Evolutionary conservation across 2,797 vertebrate genomes (phyloP).

Genomic region (Alauda arvensis): DNA sequence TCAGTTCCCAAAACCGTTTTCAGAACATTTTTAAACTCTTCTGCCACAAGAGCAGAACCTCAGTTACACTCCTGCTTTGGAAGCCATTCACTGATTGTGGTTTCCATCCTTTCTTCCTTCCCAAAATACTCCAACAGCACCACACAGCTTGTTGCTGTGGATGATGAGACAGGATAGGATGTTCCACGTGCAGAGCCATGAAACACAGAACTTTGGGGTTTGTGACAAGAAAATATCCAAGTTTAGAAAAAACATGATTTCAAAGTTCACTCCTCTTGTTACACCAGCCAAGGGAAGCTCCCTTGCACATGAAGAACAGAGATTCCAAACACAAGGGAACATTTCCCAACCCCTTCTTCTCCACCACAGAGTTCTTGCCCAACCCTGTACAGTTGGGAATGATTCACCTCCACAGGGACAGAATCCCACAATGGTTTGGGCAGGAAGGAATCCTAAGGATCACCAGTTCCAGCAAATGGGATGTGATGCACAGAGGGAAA

Average conservation of each 20-base stretch:
- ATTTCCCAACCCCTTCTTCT: background rate
- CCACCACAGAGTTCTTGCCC: background rate
- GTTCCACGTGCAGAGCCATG: background rate
- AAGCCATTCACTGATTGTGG: no score
- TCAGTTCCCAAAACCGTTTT: background rate
- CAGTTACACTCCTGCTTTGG: background rate
- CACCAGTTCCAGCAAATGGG: accelerated
- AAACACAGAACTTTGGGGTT: background rate
- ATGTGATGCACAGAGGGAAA: accelerated
- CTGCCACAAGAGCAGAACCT: background rate
- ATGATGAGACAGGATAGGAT: no score
- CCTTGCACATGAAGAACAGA: background rate
- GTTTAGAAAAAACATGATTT: background rate
- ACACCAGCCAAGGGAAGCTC: background rate
- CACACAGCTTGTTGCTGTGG: accelerated
- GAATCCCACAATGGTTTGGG: background rate
- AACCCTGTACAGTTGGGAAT: no score
- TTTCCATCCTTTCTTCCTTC: background rate
- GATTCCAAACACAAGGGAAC: background rate
- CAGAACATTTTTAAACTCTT: background rate
- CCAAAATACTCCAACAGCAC: background rate
- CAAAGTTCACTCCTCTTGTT: background rate
- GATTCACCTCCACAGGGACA: background rate
- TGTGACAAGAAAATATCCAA: background rate
- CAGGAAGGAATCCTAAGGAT: background rate